Percentiles rank a stretch among this genome's conserved stretches.
These are phyloP conservation scores for Catagonus wagneri DNA, from an alignment of 2,113 vertebrate species.

Conservation along the genomic window DNA sequence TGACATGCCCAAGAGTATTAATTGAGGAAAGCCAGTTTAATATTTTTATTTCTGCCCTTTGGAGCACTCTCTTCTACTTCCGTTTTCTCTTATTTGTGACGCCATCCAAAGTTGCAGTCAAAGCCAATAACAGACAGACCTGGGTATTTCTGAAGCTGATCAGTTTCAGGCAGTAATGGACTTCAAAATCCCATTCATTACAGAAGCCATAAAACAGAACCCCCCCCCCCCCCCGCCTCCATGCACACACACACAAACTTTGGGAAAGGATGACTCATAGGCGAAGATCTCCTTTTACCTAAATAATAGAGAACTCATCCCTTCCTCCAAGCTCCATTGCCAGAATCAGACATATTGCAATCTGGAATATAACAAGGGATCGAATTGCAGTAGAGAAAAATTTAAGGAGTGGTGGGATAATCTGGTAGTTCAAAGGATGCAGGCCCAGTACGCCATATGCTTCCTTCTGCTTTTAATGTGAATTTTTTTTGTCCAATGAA, in stretches of 20 bases:
- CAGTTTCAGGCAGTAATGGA: constrained; percentile 18
- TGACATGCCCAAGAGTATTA: not conserved
- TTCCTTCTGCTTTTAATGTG: not conserved
- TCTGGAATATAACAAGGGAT: not conserved
- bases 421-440: not conserved
- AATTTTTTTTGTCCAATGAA: not conserved
- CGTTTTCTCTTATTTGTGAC: not conserved
- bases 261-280: constrained; percentile 14
- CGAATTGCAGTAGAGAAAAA: not conserved
- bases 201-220: not conserved
- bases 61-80: not conserved
- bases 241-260: not conserved
- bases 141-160: constrained; percentile 15
- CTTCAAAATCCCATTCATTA: constrained; percentile 52
- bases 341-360: not conserved
- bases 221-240: too few relatives aligned
- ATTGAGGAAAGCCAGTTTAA: not conserved
- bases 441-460: not conserved
- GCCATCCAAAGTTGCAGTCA: not conserved
- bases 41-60: not conserved
- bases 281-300: not conserved
- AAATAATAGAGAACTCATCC: not conserved
- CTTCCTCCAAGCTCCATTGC: not conserved
- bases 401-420: not conserved
- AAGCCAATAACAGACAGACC: not conserved